Conservation (phyloP, 2,888 invertebrate species). For the Hemistola chrysoprasaria region DNA sequence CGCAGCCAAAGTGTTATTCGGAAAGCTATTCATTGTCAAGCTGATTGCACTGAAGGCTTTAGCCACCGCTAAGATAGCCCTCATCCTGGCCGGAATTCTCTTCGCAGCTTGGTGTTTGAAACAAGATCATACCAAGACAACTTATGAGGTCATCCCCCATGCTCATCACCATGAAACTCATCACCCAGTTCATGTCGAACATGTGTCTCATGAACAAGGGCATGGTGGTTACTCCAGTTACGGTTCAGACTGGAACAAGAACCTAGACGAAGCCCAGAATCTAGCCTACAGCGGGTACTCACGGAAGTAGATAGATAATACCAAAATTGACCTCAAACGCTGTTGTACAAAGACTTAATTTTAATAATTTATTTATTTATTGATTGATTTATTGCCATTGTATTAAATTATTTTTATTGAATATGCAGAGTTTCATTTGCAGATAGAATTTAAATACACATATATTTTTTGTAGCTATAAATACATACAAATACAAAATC, state of each 20-base stretch:
- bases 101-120: conserved; percentile 72
- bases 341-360: conserved; percentile 70
- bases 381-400: conserved; percentile 71
- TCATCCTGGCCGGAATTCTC: conserved; percentile 88
- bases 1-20: conserved; percentile 67
- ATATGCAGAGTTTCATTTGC: conserved; percentile 35
- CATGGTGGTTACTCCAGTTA: conserved; percentile 58
- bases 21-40: conserved; percentile 88
- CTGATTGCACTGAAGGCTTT: conserved; percentile 91
- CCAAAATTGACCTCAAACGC: conserved; percentile 22
- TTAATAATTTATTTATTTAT: conserved; percentile 50
- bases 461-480: too few species aligned
- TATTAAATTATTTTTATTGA: conserved; percentile 63
- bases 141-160: conserved; percentile 73
- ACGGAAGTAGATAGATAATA: conserved; percentile 34
- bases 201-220: conserved; percentile 61
- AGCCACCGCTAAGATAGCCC: conserved; percentile 90
- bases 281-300: conserved; percentile 87
- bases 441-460: too few species aligned
- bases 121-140: conserved; percentile 69
- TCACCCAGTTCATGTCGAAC: conserved; percentile 84
- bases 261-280: conserved; percentile 85
- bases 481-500: too few species aligned
- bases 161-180: conserved; percentile 80
- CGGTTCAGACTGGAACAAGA: conserved; percentile 75